Base-by-base conservation (phyloP, 2,113 vertebrate genomes). In the Cyprinus carpio region DNA sequence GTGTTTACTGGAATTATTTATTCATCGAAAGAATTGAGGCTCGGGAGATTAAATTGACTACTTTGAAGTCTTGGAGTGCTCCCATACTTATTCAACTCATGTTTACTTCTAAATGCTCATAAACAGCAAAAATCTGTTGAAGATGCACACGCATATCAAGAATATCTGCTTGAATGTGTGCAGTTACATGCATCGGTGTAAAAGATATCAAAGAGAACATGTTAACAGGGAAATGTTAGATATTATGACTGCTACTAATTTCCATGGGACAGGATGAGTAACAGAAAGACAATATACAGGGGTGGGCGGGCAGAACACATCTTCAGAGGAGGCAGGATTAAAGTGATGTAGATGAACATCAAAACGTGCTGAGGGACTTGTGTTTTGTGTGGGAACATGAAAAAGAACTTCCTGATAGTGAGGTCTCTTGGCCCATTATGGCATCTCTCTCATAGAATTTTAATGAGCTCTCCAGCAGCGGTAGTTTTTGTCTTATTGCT, bases 331-430 rank as follows among this genome's bases (percentile, higher is more conserved):
- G 77, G 20, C 82, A 82, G 89, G 82, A 89, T 85, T 87, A 88
- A 89, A 89, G 88, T 85, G 71, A 86, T 85, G 85, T 79, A 87
- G 87, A 87, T 89, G 83, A 88, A 88, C 85, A 89, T 90, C 86
- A 90, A 89, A 86, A 43, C 34, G 46, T 79, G 85, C 85, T 84
- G 83, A 81, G 88, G 83, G 85, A 87, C 87, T 86, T 75, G 81
- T 84, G 82, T 86, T 87, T 81, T 78, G 60, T 86, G 81, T 75
- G 71, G 71, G 62, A 89, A 89, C 90, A 89, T 88, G 88, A 89
- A 89, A 90, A 88, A 80, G 87, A 88, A 86, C 86, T 90, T 89
- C 78, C 84, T 90, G 78, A 87, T 75, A 67, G 60, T 37, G 13
- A 76, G 72, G 77, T 74, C 51, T 81, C 74, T 74, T 25, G 27